These are phyloP conservation scores for Saccostrea glomerata DNA, from an alignment of 1,140 invertebrate genomes.

Conservation along the genomic window DNA sequence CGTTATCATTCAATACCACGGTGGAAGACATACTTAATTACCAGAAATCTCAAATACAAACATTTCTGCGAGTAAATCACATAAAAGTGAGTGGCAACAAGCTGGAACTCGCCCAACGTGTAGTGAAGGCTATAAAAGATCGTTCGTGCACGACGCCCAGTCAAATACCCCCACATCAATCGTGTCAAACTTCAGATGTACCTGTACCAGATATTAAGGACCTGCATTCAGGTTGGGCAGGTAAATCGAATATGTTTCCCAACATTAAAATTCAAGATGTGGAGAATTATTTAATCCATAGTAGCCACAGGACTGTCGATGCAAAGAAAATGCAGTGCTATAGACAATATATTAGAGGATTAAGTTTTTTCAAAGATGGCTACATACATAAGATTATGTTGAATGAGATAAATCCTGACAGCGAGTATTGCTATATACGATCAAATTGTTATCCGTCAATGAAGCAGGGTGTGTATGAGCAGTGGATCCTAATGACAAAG, in stretches of 20 bases:
- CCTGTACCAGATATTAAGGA: slow-evolving; percentile 27
- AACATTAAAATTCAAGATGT: slow-evolving; percentile 42
- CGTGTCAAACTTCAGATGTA: background rate
- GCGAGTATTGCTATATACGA: slow-evolving; percentile 45
- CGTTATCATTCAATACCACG: too few relatives aligned
- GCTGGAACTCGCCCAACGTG: slow-evolving; percentile 1
- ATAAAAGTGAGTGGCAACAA: slow-evolving; percentile 31
- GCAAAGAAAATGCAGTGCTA: slow-evolving; percentile 55
- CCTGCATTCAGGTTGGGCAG: slow-evolving; percentile 43
- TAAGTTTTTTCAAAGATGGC: slow-evolving; percentile 54
- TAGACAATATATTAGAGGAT: slow-evolving; percentile 54
- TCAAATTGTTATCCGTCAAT: slow-evolving; percentile 58
- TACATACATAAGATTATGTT: slow-evolving; percentile 58
- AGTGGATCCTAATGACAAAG: slow-evolving; percentile 52
- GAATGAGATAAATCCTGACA: slow-evolving; percentile 43
- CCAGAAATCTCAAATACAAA: too few relatives aligned
- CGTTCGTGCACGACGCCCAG: background rate
- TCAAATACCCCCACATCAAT: too few relatives aligned
- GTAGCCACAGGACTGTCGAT: slow-evolving; percentile 45
- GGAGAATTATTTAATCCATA: slow-evolving; percentile 51
- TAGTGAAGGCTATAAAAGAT: slow-evolving; percentile 13
- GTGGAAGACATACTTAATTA: too few relatives aligned
- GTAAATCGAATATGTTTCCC: slow-evolving; percentile 24
- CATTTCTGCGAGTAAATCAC: background rate
- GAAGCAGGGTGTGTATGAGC: slow-evolving; percentile 46